Evolutionary conservation across 2,113 vertebrate genomes (phyloP), one percentile per base, ranked within the genome.

Genomic region (Salvelinus alpinus): DNA sequence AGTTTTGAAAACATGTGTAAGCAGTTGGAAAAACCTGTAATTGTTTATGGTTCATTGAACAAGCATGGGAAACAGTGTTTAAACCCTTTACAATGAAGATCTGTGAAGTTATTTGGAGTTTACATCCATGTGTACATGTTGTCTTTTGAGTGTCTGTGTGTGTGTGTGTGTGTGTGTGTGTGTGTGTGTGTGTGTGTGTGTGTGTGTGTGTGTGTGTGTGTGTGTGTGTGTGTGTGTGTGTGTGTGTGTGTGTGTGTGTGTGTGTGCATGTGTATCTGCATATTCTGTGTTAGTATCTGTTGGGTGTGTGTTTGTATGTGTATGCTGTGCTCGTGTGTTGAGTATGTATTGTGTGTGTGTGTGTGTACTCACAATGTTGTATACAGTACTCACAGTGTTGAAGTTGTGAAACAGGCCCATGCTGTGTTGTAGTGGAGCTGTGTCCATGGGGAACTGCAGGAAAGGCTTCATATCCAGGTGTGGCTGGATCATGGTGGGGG

Each of bases 391-490:
- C 80, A 94, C 94, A 70, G 93, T 84, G 68, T 88, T 94, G 86
- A 94, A 94, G 89, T 93, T 94, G 89, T 94, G 94, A 80, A 94
- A 94, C 78, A 94, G 92, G 74, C 83, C 91, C 80, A 94, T 85
- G 83, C 89, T 91, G 89, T 92, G 93, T 0, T 90, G 92, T 47
- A 90, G 94, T 27, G 88, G 91, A 4, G 89, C 16, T 1, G 91
- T 92, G 64, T 94, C 93, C 90, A 94, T 91, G 70, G 92, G 92
- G 72, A 94, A 94, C 88, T 92, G 93, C 68, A 94, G 86, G 84
- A 93, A 94, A 71, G 89, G 91, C 86, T 94, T 94, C 92, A 94
- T 91, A 85, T 94, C 94, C 90, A 94, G 82, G 86, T 93, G 93
- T 25, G 93, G 91, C 86, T 93, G 94, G 64, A 94, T 85, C 84